A percentile compares a stretch with the other conserved stretches of the same genome.
Conservation (phyloP, 1,140 invertebrate genomes). For the Eriocheir sinensis region DNA sequence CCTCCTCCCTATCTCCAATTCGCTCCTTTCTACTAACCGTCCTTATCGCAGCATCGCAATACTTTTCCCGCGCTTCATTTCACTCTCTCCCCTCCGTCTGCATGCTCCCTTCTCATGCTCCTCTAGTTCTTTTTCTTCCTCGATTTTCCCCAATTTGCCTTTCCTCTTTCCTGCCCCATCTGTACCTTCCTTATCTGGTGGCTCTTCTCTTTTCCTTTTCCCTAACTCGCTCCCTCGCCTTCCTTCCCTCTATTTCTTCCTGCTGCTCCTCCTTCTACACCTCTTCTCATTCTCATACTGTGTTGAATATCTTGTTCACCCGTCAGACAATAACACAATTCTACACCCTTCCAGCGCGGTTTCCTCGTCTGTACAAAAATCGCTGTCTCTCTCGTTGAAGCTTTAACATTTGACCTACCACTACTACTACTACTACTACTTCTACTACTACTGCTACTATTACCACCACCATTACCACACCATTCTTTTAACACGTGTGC, state of each 20-base stretch:
- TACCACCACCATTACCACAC: neutral
- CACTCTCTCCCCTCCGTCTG: neutral
- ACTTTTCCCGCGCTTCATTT: neutral
- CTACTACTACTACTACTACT: too few relatives aligned
- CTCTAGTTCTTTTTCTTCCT: too few relatives aligned
- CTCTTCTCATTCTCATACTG: neutral
- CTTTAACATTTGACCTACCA: too few relatives aligned
- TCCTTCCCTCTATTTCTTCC: too few relatives aligned
- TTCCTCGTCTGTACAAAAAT: neutral
- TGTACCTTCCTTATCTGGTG: neutral
- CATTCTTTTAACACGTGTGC: too few relatives aligned
- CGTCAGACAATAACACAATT: conserved; percentile 28
- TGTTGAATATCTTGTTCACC: neutral
- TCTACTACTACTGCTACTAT: neutral
- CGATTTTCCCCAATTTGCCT: conserved; percentile 12
- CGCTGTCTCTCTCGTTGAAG: neutral
- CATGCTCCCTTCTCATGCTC: conserved; percentile 8
- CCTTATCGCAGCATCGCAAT: neutral
- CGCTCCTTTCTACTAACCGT: neutral
- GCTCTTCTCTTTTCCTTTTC: neutral
- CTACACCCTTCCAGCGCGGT: neutral
- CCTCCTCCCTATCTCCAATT: neutral
- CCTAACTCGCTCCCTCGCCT: neutral
- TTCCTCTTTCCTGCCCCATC: neutral
- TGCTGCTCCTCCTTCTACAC: too few relatives aligned